phyloP scores from a whole-genome alignment of 1,140 invertebrate species.

The Galleria mellonella region DNA sequence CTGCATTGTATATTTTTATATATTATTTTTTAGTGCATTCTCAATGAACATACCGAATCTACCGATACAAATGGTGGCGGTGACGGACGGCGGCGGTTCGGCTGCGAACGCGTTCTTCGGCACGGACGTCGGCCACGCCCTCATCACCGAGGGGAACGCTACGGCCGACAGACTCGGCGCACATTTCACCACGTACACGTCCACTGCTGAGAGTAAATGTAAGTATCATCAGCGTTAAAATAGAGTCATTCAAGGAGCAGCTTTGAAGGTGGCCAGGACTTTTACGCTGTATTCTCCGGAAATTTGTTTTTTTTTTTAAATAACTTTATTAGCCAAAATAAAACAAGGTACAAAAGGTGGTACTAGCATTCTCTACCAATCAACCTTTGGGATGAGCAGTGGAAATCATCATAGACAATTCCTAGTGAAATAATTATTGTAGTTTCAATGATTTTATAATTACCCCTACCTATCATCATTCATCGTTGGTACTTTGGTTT shows the following conservation, averaged over 20 bases:
- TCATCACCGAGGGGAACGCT: slow-evolving; percentile 94
- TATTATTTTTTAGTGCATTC: slow-evolving; percentile 82
- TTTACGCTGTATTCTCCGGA: too few relatives aligned
- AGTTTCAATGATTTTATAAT: too few relatives aligned
- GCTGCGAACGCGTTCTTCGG: slow-evolving; percentile 90
- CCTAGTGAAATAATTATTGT: too few relatives aligned
- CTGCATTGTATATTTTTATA: too few relatives aligned
- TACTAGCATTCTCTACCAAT: too few relatives aligned
- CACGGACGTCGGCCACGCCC: slow-evolving; percentile 89
- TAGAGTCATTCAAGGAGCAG: too few relatives aligned
- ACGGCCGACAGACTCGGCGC: slow-evolving; percentile 94
- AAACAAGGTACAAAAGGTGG: too few relatives aligned
- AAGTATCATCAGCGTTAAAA: slow-evolving; percentile 39
- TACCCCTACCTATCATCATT: too few relatives aligned
- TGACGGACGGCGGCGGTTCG: slow-evolving; percentile 88
- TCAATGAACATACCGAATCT: slow-evolving; percentile 95
- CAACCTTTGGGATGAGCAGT: too few relatives aligned
- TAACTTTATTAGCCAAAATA: not conserved
- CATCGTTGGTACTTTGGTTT: too few relatives aligned
- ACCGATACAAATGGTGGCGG: slow-evolving; percentile 95
- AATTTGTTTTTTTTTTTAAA: slow-evolving; percentile 3
- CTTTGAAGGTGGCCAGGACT: too few relatives aligned
- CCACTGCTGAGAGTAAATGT: slow-evolving; percentile 90
- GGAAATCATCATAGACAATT: too few relatives aligned
- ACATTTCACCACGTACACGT: slow-evolving; percentile 92